These are phyloP conservation scores for Gallinago media DNA, from an alignment of 2,113 vertebrate genomes.

Conservation along the genomic window DNA sequence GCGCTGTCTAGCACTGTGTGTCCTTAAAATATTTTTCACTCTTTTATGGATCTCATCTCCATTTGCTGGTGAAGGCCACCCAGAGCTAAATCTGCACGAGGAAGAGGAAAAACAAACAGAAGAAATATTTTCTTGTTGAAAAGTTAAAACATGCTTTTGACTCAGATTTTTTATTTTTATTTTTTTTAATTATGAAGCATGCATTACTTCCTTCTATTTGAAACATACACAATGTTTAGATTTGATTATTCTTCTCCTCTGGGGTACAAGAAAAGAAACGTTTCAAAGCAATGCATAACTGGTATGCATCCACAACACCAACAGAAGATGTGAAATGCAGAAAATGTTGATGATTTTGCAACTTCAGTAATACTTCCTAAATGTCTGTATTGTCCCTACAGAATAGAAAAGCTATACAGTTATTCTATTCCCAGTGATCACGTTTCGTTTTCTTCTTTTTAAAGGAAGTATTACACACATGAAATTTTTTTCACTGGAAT, in stretches of 20 bases:
- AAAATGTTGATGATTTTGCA: neutral
- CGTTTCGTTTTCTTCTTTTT: neutral
- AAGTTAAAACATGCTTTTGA: neutral
- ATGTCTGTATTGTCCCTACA: neutral
- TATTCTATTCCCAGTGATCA: neutral
- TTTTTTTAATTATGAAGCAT: neutral
- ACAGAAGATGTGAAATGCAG: neutral
- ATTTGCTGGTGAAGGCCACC: slow-evolving; percentile 80
- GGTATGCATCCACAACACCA: neutral
- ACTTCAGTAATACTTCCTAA: neutral
- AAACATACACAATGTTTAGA: neutral
- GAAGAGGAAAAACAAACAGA: slow-evolving; percentile 2
- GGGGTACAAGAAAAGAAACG: neutral
- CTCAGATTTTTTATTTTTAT: neutral
- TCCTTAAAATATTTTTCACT: slow-evolving; percentile 90
- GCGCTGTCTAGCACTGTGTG: slow-evolving; percentile 80
- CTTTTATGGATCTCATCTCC: slow-evolving; percentile 91
- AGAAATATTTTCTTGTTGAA: neutral
- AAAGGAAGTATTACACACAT: neutral
- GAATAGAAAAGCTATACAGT: neutral
- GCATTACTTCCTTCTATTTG: neutral
- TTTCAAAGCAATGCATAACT: neutral
- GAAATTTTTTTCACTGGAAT: neutral
- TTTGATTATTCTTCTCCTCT: slow-evolving; percentile 9
- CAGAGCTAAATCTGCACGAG: slow-evolving; percentile 81